Evolutionary conservation across 2,113 vertebrate species (phyloP).

Genomic region (Clarias macrocephalus): DNA sequence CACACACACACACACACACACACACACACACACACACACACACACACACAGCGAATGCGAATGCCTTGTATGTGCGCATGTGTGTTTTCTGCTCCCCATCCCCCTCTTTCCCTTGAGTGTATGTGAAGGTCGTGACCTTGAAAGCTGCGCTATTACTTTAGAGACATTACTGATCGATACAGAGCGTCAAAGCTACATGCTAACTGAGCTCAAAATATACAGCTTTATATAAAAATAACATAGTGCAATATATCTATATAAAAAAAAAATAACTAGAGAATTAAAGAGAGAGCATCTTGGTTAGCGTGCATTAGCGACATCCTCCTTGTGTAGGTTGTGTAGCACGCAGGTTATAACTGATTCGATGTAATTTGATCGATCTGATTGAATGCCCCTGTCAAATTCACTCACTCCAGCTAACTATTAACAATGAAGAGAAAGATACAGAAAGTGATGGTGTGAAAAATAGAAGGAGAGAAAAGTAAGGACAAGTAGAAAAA

Average conservation of each 20-base stretch:
- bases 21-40: not conserved
- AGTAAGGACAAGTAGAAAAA: not conserved
- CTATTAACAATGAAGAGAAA: too few species aligned
- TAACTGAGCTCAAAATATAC: not conserved
- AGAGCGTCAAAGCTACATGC: not conserved
- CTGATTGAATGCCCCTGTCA: not conserved
- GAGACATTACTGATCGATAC: not conserved
- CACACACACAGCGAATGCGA: not conserved
- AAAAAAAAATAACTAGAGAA: not conserved
- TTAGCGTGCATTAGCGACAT: not conserved
- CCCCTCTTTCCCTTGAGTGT: not conserved
- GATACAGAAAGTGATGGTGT: not conserved
- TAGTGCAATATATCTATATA: not conserved
- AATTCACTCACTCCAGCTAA: not conserved
- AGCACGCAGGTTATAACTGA: not conserved
- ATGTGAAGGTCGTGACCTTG: slow-evolving; percentile 35
- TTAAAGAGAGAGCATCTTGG: not conserved
- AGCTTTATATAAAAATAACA: not conserved
- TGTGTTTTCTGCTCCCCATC: not conserved
- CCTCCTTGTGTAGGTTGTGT: not conserved
- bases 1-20: not conserved
- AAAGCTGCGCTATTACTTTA: not conserved
- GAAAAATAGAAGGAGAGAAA: not conserved
- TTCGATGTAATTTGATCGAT: not conserved
- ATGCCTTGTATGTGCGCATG: not conserved